Evolutionary conservation across 2,888 invertebrate genomes (phyloP).

Genomic region (Oscheius sp.): DNA sequence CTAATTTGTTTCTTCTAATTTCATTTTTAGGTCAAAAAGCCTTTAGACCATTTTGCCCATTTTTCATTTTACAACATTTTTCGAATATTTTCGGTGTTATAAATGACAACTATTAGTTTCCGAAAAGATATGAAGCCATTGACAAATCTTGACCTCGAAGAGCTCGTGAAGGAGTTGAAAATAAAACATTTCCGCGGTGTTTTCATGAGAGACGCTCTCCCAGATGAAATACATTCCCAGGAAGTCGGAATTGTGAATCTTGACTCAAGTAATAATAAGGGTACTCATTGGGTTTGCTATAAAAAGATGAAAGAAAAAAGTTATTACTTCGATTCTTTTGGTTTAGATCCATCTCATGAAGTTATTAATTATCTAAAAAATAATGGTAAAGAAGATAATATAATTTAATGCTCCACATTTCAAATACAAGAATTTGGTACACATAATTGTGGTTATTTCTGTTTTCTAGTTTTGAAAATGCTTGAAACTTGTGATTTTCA

Average conservation of each 20-base stretch:
- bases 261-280: constrained; percentile 2
- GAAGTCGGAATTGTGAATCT: constrained; percentile 22
- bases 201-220: constrained; percentile 20
- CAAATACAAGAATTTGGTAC: too few species aligned
- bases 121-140: constrained; percentile 28
- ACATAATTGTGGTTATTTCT: constrained; percentile 35
- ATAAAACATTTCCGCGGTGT: constrained; percentile 25
- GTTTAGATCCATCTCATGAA: constrained; percentile 24
- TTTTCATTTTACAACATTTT: too few species aligned
- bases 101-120: constrained; percentile 24
- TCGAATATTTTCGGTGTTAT: too few species aligned
- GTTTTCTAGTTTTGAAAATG: constrained; percentile 36
- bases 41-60: too few species aligned
- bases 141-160: constrained; percentile 31
- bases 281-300: too few species aligned
- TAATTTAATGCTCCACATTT: constrained; percentile 28
- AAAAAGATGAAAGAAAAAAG: neutral
- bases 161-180: constrained; percentile 31
- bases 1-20: too few species aligned
- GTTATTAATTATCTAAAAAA: constrained; percentile 32
- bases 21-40: too few species aligned
- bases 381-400: constrained; percentile 31
- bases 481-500: constrained; percentile 34
- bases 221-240: neutral
- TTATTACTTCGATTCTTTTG: constrained; percentile 30